Conservation (phyloP, 2,797 vertebrate species). For the Aplochiton taeniatus region DNA sequence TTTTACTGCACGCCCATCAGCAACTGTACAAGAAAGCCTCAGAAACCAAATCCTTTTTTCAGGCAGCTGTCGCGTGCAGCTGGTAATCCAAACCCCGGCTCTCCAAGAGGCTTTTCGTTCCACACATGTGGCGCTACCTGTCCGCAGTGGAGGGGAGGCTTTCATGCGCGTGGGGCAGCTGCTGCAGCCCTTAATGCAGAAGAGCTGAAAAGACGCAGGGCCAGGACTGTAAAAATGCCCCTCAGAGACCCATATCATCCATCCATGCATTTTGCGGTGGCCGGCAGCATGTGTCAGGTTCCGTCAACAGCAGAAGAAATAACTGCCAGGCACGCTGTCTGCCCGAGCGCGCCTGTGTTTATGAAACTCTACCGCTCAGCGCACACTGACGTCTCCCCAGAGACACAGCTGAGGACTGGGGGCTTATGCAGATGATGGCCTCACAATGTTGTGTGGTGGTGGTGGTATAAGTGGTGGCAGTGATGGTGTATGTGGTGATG, state of each 20-base stretch:
- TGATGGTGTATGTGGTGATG: slow-evolving; percentile 2
- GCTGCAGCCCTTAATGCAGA: slow-evolving; percentile 54
- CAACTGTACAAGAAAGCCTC: slow-evolving; percentile 71
- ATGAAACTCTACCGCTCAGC: slow-evolving; percentile 56
- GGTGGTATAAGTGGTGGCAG: neutral
- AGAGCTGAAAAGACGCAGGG: slow-evolving; percentile 13
- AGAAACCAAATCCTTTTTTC: slow-evolving; percentile 71
- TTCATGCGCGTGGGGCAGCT: slow-evolving; percentile 74
- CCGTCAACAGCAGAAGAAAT: slow-evolving; percentile 49
- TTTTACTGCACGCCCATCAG: slow-evolving; percentile 65
- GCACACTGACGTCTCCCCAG: slow-evolving; percentile 46
- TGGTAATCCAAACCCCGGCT: slow-evolving; percentile 67
- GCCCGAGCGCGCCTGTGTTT: slow-evolving; percentile 61
- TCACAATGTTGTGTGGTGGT: neutral
- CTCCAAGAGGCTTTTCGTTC: slow-evolving; percentile 67
- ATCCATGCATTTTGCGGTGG: slow-evolving; percentile 41
- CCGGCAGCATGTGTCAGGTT: slow-evolving; percentile 65
- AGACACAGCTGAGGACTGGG: too few relatives aligned
- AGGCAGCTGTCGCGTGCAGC: slow-evolving; percentile 81
- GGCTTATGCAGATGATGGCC: slow-evolving; percentile 10
- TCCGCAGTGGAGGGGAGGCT: slow-evolving; percentile 73
- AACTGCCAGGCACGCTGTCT: slow-evolving; percentile 50
- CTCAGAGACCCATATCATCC: slow-evolving; percentile 26
- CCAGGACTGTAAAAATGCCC: slow-evolving; percentile 36
- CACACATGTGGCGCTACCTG: slow-evolving; percentile 81